Evolutionary conservation across 2,113 vertebrate species (phyloP), one percentile per base, ranked within the genome.

Genomic region (Coreoperca whiteheadi): DNA sequence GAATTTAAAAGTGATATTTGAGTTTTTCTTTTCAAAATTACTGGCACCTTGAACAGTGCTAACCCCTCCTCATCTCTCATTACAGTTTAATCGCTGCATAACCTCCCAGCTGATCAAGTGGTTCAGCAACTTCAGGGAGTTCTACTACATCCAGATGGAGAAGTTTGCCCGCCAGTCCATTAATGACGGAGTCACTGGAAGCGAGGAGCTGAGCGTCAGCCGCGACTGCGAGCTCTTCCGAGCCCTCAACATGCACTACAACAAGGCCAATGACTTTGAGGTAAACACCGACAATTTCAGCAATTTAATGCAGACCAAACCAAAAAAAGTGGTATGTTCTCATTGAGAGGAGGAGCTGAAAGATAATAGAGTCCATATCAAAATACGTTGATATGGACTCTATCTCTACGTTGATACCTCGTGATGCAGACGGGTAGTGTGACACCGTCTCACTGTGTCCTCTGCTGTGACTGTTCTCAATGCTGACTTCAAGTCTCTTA

Each of bases 61-160:
- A 76, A 87, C 65, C 6, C 25, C 25, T 30, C 68, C 16, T 66
- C 41, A 1, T 78, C 70, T 83, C 73, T 83, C 89, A 90, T 95
- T 92, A 87, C 97, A 99, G 98, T 99, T 99, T 93, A 99, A 99
- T 95, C 97, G 98, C 96, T 99, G 98, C 96, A 99, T 99, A 95
- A 99, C 98, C 92, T 99, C 98, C 91, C 98, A 99, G 96, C 97
- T 99, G 95, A 99, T 99, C 96, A 99, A 99, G 95, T 99, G 98
- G 98, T 99, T 99, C 96, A 99, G 98, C 96, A 99, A 99, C 96
- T 99, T 99, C 96, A 96, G 98, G 66, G 98, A 99, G 96, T 99
- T 99, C 96, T 99, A 98, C 97, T 99, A 99, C 96, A 99, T 99
- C 96, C 98, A 99, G 96, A 99, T 99, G 98, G 98, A 99, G 96